Conservation (phyloP, 2,797 vertebrate genomes). For the Hemitrygon akajei region DNA sequence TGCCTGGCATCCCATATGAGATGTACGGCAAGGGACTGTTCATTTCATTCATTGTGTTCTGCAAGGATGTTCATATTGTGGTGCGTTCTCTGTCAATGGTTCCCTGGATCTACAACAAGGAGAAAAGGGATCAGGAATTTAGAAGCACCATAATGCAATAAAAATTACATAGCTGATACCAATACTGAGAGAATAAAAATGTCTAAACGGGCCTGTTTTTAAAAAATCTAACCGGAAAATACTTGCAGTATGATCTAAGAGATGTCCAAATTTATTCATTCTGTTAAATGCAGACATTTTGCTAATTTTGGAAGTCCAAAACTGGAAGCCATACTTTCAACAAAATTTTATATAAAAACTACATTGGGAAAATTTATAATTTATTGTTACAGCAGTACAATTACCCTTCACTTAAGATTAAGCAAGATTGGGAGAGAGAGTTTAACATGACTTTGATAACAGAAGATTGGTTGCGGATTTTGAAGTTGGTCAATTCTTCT, state of each 20-base stretch:
- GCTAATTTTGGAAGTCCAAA: neutral
- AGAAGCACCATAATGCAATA: neutral
- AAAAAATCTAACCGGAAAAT: neutral
- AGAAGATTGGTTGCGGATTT: no score
- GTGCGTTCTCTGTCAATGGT: neutral
- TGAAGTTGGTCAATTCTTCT: no score
- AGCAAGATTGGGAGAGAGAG: no score
- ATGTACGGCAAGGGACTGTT: neutral
- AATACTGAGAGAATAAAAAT: neutral
- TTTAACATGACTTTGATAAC: no score
- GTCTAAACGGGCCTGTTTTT: neutral
- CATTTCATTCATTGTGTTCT: neutral
- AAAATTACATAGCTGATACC: neutral
- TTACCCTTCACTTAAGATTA: no score
- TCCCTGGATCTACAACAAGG: neutral
- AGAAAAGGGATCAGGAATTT: neutral
- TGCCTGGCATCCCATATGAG: constrained; percentile 30
- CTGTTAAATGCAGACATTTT: no score
- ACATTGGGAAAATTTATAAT: no score
- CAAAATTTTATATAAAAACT: no score
- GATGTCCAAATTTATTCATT: neutral
- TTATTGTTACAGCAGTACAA: no score
- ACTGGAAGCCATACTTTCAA: neutral
- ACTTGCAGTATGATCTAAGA: neutral
- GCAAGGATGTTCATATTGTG: neutral